Evolutionary conservation across 2,888 invertebrate genomes (phyloP).

Genomic region (Caenorhabditis sp.): DNA sequence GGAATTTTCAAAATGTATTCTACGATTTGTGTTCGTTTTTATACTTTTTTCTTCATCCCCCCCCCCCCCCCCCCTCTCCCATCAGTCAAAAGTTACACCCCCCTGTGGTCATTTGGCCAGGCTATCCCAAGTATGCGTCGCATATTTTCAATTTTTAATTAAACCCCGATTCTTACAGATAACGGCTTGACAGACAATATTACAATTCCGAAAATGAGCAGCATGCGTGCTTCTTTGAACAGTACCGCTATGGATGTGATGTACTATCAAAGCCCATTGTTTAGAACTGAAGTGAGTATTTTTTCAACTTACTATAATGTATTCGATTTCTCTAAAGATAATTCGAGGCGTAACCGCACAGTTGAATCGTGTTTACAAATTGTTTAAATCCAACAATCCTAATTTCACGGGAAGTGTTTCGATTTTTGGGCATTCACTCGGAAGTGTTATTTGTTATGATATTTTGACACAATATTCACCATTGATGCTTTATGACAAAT

Average conservation of each 20-base stretch:
- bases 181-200: constrained; percentile 77
- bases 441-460: constrained; percentile 76
- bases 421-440: constrained; percentile 79
- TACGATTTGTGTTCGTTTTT: no score
- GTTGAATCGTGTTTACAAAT: constrained; percentile 77
- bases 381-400: constrained; percentile 78
- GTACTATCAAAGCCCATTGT: constrained; percentile 80
- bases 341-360: constrained; percentile 77
- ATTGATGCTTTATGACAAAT: constrained; percentile 73
- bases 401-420: constrained; percentile 78
- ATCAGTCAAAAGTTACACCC: no score
- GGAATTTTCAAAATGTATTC: no score
- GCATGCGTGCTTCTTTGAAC: constrained; percentile 77
- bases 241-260: constrained; percentile 80
- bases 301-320: background rate
- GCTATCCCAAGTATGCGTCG: no score
- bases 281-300: constrained; percentile 76
- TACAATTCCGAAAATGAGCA: constrained; percentile 77
- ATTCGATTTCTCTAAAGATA: constrained; percentile 72
- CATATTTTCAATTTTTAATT: no score
- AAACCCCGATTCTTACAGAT: constrained; percentile 71
- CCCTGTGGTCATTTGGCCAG: no score
- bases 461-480: constrained; percentile 77
- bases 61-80: no score
- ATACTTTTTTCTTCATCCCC: no score